Evolutionary conservation across 2,797 vertebrate species (phyloP).

Genomic region (Danio aesculapii): DNA sequence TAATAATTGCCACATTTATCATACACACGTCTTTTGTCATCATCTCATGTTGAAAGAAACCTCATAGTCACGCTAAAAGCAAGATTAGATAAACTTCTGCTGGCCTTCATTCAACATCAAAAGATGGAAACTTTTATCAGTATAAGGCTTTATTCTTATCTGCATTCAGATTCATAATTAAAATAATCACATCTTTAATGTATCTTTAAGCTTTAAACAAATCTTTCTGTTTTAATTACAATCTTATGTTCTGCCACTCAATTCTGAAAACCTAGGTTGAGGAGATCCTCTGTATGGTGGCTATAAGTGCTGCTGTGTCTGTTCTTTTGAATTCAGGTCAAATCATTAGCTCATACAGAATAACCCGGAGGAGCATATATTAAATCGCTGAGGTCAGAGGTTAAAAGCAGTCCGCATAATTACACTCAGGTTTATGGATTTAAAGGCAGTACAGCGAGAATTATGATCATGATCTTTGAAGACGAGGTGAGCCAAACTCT

Average conservation of each 20-base stretch:
- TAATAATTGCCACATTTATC: slow-evolving; percentile 11
- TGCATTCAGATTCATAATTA: slow-evolving; percentile 6
- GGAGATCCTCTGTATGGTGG: slow-evolving; percentile 6
- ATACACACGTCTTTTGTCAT: background rate
- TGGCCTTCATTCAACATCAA: background rate
- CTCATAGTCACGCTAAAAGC: background rate
- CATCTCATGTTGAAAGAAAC: slow-evolving; percentile 1
- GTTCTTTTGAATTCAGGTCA: slow-evolving; percentile 34
- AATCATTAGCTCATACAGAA: slow-evolving; percentile 22
- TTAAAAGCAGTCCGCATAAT: slow-evolving; percentile 77
- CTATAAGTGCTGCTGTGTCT: background rate
- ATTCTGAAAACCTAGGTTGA: background rate
- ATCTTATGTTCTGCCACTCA: background rate
- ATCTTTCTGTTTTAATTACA: slow-evolving; percentile 1
- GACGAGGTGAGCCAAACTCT: background rate
- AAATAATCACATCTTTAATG: slow-evolving; percentile 2
- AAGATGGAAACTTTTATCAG: background rate
- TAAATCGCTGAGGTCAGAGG: slow-evolving; percentile 60
- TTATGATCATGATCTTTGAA: slow-evolving; percentile 62
- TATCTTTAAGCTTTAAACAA: slow-evolving; percentile 21
- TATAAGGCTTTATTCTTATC: slow-evolving; percentile 4
- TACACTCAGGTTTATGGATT: slow-evolving; percentile 67
- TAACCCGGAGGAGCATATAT: slow-evolving; percentile 55
- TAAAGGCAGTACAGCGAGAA: slow-evolving; percentile 58
- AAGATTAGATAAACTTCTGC: background rate